These are phyloP conservation scores for Anarrhichthys ocellatus DNA, from an alignment of 2,113 vertebrate species.

Conservation along the genomic window DNA sequence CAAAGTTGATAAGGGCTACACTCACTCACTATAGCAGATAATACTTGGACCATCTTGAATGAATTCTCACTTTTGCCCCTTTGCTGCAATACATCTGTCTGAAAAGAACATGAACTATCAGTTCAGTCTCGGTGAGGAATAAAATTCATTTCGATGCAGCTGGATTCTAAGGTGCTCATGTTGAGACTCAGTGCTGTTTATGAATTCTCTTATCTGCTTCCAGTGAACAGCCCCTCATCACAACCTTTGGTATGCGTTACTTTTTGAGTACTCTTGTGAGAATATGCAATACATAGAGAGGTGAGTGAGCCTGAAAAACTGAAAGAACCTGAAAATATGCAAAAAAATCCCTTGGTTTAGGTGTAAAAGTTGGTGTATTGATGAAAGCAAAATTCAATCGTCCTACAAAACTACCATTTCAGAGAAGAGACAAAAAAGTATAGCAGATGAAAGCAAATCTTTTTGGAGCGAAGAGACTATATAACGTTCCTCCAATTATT, in stretches of 20 bases:
- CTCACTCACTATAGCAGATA: conserved; percentile 49
- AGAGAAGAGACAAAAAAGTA: not conserved
- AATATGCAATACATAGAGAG: conserved; percentile 17
- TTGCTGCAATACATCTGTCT: conserved; percentile 43
- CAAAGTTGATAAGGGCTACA: conserved; percentile 57
- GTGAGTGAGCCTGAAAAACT: conserved; percentile 41
- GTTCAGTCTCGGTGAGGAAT: conserved; percentile 44
- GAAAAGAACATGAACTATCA: conserved; percentile 52
- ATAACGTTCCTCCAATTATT: not conserved
- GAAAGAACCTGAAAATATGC: not conserved
- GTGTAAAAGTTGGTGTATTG: not conserved
- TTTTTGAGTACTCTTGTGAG: conserved; percentile 2
- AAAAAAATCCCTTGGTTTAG: not conserved
- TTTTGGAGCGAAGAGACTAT: not conserved
- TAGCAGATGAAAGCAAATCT: not conserved
- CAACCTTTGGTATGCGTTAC: not conserved
- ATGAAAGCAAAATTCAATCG: not conserved
- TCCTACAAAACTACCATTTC: not conserved
- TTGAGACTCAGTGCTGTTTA: conserved; percentile 21
- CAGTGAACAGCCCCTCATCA: not conserved
- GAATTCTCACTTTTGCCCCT: conserved; percentile 50
- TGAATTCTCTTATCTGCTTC: not conserved
- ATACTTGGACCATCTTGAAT: conserved; percentile 61
- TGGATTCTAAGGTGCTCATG: conserved; percentile 29
- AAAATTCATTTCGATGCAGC: conserved; percentile 37